Evolutionary conservation across 2,113 vertebrate species (phyloP).

Genomic region (Phalacrocorax carbo): DNA sequence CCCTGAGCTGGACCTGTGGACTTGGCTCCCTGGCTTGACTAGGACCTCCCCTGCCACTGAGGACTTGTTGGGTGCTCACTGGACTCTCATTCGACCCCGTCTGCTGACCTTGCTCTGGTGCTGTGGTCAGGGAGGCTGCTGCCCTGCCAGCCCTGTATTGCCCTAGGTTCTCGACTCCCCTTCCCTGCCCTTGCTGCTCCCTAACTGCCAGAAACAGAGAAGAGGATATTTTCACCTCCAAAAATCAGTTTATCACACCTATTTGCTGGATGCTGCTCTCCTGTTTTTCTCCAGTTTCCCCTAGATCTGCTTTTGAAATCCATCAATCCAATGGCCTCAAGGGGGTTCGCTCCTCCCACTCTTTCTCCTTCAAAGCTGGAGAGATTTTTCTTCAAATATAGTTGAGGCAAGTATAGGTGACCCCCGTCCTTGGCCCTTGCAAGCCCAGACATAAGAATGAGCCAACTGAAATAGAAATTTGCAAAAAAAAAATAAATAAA

Average conservation of each 20-base stretch:
- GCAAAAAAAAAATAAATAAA: too few species aligned
- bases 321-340: background rate
- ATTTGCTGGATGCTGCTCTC: background rate
- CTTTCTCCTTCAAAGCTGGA: background rate
- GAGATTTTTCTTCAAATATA: background rate
- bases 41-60: background rate
- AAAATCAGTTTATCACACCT: background rate
- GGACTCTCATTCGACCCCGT: rapidly evolving
- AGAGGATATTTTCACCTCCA: background rate
- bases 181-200: background rate
- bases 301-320: background rate
- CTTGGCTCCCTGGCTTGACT: background rate
- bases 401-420: background rate
- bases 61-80: background rate
- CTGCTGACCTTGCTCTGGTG: background rate
- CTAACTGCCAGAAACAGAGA: background rate
- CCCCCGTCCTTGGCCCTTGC: background rate
- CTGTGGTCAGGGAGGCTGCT: background rate
- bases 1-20: background rate
- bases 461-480: background rate
- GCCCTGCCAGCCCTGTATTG: background rate
- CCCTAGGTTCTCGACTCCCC: background rate
- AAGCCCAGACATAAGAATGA: background rate
- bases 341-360: background rate
- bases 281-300: background rate